Base-by-base conservation (phyloP, 2,888 invertebrate genomes). In the Callinectes sapidus region DNA sequence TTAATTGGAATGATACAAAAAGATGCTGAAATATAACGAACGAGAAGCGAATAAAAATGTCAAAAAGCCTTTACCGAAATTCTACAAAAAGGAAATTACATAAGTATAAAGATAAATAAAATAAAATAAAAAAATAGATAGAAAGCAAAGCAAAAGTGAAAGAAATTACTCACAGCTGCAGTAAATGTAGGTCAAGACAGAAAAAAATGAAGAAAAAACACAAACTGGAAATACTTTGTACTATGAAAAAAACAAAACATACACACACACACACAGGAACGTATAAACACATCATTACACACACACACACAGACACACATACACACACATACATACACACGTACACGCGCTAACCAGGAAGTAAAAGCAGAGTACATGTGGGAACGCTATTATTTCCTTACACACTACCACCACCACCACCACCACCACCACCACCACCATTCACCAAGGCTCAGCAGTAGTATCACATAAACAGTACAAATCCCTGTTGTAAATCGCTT, bases 401-500 rank as follows among this genome's bases (percentile, higher is more conserved):
- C 71, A 71, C 71, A 71, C 71, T 2, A 2, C 2, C 5, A 71
- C 71, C 13, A 23, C 13, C 66, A 66, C 71, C 71, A 71, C 71
- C 71, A 71, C 71, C 71, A 71, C 71, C 16, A 42, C 39, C 16
- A 39, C 10, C 54, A 87, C 42, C 42, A 87, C 42, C 87, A 14
- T 54, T 42, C 87, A 87, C 42, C 87, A 42, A 10, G 54, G 87
- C 10, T 54, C 28, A 2, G 18, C 55, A 54, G 28, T 55, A 32
- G 28, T 42, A 42, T 28, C 42, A 42, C 87, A 54, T 87, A 88
- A 88, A 88, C 88, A 54, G 48, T 55, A 88, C 88, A 88, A 88
- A 88, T 88, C 88, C 87, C 32, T 32, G 54, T n/a, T 87, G 32
- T 88, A 55, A 55, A 88, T 87, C 55, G 54, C 55, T 88, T 88